A percentile compares a stretch with the other conserved stretches of the same genome.
These are phyloP conservation scores for Aphodius granarius DNA, from an alignment of 2,888 invertebrate genomes.

Conservation along the genomic window DNA sequence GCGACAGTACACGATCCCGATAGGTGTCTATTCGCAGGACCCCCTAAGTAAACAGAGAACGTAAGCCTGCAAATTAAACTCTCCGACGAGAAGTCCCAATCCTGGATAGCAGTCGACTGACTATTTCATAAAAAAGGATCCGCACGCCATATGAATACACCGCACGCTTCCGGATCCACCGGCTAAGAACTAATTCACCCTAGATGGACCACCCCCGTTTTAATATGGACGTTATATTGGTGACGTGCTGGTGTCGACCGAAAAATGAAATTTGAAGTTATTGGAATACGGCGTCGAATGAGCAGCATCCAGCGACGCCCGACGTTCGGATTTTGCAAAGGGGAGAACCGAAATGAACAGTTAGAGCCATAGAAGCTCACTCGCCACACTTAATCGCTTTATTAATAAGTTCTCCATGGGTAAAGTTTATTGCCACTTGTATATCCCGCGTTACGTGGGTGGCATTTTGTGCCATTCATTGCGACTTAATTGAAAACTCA, in stretches of 20 bases:
- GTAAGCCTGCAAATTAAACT: conserved; percentile 52
- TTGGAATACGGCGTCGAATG: conserved; percentile 10
- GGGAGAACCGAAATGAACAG: not conserved
- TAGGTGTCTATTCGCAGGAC: conserved; percentile 43
- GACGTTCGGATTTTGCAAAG: not conserved
- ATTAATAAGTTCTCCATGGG: not conserved
- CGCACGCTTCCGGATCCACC: conserved; percentile 33
- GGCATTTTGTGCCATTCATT: not conserved
- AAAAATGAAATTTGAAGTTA: conserved; percentile 28
- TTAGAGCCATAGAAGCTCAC: not conserved
- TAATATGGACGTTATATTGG: conserved; percentile 1
- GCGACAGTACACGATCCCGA: conserved; percentile 18
- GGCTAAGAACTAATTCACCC: not conserved
- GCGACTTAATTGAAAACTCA: not conserved
- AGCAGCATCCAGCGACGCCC: not conserved
- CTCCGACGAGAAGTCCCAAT: conserved; percentile 34
- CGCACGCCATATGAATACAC: conserved; percentile 41
- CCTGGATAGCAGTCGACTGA: conserved; percentile 18
- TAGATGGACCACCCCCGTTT: not conserved
- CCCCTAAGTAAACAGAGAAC: conserved; percentile 50
- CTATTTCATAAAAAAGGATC: conserved; percentile 49
- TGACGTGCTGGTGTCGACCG: conserved; percentile 11
- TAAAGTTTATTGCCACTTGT: not conserved
- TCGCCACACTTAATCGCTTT: not conserved
- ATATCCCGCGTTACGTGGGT: not conserved